Percentiles rank a stretch among this genome's conserved stretches.
phyloP scores from a whole-genome alignment of 2,113 vertebrate species.

The Morphnarchus princeps region DNA sequence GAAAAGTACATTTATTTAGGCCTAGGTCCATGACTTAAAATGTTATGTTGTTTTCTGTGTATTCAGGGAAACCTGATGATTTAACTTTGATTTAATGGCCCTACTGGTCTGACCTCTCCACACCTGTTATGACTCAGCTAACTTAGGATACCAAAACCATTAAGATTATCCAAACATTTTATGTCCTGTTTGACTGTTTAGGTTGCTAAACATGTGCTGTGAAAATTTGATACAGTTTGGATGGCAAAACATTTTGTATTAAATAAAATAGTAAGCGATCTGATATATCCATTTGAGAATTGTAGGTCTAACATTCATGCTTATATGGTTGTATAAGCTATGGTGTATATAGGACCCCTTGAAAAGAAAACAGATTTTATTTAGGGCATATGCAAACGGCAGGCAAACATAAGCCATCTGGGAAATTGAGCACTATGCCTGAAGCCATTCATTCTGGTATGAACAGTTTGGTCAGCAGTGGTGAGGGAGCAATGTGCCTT shows the following conservation, averaged over 20 bases:
- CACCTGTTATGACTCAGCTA: background rate
- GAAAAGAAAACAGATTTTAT: background rate
- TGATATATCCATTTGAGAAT: background rate
- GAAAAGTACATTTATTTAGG: background rate
- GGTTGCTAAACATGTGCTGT: background rate
- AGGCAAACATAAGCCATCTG: background rate
- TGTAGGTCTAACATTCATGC: background rate
- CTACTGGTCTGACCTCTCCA: background rate
- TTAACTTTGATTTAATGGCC: background rate
- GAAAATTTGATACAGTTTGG: background rate
- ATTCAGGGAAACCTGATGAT: background rate
- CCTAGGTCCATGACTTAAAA: background rate
- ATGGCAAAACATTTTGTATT: background rate
- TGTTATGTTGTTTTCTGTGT: background rate
- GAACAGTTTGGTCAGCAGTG: background rate
- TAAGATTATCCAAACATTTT: background rate
- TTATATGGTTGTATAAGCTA: background rate
- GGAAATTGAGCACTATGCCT: background rate
- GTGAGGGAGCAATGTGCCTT: background rate
- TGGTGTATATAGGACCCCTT: background rate
- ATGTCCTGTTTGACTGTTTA: background rate
- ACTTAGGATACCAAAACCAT: background rate
- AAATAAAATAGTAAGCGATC: background rate
- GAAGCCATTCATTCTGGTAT: background rate
- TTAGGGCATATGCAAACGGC: background rate